phyloP scores from a whole-genome alignment of 2,888 invertebrate genomes.

The Pseudococcus longispinus region DNA sequence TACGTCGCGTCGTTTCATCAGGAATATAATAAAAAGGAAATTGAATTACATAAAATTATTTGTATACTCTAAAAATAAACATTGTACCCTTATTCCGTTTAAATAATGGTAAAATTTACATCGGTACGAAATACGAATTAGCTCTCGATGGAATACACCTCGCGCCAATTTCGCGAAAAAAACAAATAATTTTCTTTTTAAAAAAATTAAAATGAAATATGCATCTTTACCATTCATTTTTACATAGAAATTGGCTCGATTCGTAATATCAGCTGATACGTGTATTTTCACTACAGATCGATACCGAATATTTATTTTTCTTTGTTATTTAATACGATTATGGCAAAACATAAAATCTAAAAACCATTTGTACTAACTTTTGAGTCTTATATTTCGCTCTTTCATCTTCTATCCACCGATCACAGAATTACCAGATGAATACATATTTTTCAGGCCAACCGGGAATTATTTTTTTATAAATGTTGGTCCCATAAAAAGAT shows the following conservation, averaged over 20 bases:
- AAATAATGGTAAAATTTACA: constrained; percentile 30
- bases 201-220: background rate
- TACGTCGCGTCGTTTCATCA: background rate
- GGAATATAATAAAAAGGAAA: constrained; percentile 1
- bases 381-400: background rate
- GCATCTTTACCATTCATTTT: background rate
- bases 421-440: background rate
- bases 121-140: background rate
- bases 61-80: background rate
- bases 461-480: background rate
- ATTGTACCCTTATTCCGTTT: constrained; percentile 38
- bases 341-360: background rate
- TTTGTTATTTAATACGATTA: background rate
- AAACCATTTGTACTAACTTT: background rate
- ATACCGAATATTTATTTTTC: background rate
- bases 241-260: background rate
- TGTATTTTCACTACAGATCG: background rate
- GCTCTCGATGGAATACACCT: background rate
- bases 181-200: background rate
- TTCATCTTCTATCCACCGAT: background rate
- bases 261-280: background rate
- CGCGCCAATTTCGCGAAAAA: background rate
- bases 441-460: background rate
- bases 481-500: background rate
- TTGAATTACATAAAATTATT: background rate